Percentiles rank a stretch among this genome's conserved stretches.
Conservation (phyloP, 2,797 vertebrate genomes). For the Tokudaia tokunoshimensis region DNA sequence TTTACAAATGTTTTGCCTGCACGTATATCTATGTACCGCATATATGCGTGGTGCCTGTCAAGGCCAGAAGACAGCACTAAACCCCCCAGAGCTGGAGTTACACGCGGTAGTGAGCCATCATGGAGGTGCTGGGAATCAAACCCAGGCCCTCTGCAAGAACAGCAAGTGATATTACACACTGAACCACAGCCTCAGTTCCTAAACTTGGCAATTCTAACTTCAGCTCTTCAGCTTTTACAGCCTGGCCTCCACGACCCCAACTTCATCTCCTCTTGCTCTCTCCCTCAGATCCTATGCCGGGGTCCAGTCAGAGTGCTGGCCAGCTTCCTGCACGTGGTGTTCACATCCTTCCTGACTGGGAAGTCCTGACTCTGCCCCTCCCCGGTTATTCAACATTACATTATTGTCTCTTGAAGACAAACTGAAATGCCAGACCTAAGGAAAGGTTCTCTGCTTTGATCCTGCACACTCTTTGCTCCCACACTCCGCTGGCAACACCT, state of each 20-base stretch:
- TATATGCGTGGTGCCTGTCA: neutral
- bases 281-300: neutral
- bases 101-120: accelerated
- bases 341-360: neutral
- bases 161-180: neutral
- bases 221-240: neutral
- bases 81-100: neutral
- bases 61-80: neutral
- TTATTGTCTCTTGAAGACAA: conserved; percentile 9
- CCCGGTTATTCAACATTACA: neutral
- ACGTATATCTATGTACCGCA: neutral
- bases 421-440: neutral
- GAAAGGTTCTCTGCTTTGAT: neutral
- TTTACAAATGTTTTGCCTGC: neutral
- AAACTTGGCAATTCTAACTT: neutral
- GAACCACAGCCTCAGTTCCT: neutral
- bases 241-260: neutral
- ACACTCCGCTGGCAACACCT: neutral
- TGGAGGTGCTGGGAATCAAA: neutral
- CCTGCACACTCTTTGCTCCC: neutral
- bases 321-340: neutral
- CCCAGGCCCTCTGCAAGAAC: neutral
- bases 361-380: neutral
- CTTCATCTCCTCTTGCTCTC: neutral
- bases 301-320: neutral